Evolutionary conservation across 2,113 vertebrate genomes (phyloP).

Genomic region (Clarias gariepinus): DNA sequence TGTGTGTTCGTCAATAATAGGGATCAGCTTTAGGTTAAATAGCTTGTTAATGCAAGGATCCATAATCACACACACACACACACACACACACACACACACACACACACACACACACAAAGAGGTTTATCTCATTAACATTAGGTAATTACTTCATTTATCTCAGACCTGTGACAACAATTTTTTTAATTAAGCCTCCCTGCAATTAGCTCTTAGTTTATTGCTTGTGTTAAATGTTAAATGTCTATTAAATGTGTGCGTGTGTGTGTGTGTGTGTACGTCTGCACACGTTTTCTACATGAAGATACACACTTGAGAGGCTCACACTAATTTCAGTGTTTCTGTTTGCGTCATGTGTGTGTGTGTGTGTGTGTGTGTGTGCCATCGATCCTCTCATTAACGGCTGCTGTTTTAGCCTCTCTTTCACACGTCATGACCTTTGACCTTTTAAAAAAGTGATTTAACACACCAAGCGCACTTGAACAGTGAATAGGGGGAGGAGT

Average conservation of each 20-base stretch:
- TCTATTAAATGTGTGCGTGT: background rate
- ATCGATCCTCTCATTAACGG: background rate
- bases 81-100: constrained; percentile 3
- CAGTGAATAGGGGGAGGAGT: constrained; percentile 1
- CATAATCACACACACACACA: background rate
- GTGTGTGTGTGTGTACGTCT: background rate
- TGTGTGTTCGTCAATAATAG: background rate
- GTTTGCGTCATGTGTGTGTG: background rate
- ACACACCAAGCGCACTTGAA: background rate
- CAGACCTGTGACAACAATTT: background rate
- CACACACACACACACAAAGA: background rate
- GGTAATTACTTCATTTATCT: constrained; percentile 17
- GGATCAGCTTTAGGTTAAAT: constrained; percentile 9
- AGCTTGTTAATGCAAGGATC: background rate
- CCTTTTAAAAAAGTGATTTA: constrained; percentile 28
- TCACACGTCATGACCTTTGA: background rate
- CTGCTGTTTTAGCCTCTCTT: constrained; percentile 21
- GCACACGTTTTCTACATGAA: background rate
- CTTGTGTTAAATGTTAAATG: background rate
- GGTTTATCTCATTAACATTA: background rate
- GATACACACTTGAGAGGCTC: background rate
- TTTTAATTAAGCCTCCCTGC: background rate
- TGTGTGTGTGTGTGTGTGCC: constrained; percentile 2
- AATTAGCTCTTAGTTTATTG: constrained; percentile 9
- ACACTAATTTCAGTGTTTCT: background rate